These are phyloP conservation scores for Ericerus pela DNA, from an alignment of 1,140 invertebrate genomes.

Conservation along the genomic window DNA sequence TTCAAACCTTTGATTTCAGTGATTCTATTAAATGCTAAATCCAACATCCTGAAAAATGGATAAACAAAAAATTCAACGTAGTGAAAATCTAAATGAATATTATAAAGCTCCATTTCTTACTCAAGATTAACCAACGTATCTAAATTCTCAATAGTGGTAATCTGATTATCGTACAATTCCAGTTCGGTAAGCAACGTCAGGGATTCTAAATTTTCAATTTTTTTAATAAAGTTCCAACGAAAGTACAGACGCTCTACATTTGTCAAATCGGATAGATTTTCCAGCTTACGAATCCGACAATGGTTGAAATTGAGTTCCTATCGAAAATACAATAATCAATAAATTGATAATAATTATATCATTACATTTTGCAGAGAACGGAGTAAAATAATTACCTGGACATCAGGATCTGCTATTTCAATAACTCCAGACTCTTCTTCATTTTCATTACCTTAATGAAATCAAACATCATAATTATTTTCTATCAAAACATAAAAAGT, in stretches of 20 bases:
- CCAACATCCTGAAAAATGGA: slow-evolving; percentile 63
- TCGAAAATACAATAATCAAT: slow-evolving; percentile 19
- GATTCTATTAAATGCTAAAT: slow-evolving; percentile 95
- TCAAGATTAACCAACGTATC: slow-evolving; percentile 73
- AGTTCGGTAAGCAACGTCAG: slow-evolving; percentile 64
- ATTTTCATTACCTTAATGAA: background rate
- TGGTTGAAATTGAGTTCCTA: slow-evolving; percentile 77
- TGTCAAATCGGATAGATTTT: slow-evolving; percentile 59
- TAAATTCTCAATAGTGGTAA: slow-evolving; percentile 76
- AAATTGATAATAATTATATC: background rate
- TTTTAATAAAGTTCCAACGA: slow-evolving; percentile 88
- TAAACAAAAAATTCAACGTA: slow-evolving; percentile 21
- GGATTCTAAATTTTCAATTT: slow-evolving; percentile 72
- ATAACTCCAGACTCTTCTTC: background rate
- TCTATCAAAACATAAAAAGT: too few species aligned
- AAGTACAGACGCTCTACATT: slow-evolving; percentile 66
- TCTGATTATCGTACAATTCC: slow-evolving; percentile 95
- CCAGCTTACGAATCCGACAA: slow-evolving; percentile 60
- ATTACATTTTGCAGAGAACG: too few species aligned
- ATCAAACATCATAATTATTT: too few species aligned
- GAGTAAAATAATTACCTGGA: background rate
- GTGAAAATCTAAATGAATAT: background rate
- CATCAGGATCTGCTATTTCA: background rate
- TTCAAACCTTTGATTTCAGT: slow-evolving; percentile 75
- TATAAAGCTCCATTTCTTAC: slow-evolving; percentile 40